Evolutionary conservation across 2,797 vertebrate genomes (phyloP), one percentile per base, ranked within the genome.

Genomic region (Benthosema pterotum): DNA sequence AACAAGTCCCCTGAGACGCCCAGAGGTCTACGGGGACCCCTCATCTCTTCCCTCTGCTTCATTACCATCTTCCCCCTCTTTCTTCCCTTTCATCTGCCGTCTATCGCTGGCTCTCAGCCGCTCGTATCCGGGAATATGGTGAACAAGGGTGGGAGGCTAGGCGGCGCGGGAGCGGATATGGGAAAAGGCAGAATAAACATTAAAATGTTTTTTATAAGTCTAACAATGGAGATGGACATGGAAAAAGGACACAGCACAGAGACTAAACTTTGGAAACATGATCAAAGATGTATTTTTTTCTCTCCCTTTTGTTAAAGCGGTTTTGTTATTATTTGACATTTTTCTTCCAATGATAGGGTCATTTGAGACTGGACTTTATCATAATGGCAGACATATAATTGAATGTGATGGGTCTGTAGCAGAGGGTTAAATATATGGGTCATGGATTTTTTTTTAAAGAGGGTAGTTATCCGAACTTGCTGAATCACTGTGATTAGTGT

Each of bases 101-200:
- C 80, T 72, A 80, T 81, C 71, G 63, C 81, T 87, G 83, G 86
- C 82, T 83, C 83, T 74, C 70, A 81, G 80, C 80, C 38, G 71
- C 78, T 79, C 52, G 51, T 72, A 79, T 87, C 85, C 80, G 84
- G 86, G 89, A 90, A 83, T 82, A 84, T 74, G 71, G 66, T 63
- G 84, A 85, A 82, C 62, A 70, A 57, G 72, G 80, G 85, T 71
- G 82, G 84, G 86, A 84, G 83, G 74, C 82, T 63, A 77, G 69
- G 79, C 60, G 11, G 73, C 83, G 65, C n/a, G 47, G 55, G 74
- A 86, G 75, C 77, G 87, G 90, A 90, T 90, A 81, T 87, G 81
- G 87, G 83, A 87, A 90, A 83, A 80, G 59, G 71, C 80, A 91
- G 70, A 84, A 77, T 89, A 88, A 89, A 91, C 88, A 90, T 79